Evolutionary conservation across 2,888 invertebrate genomes (phyloP).

Genomic region (Heliconius sara): DNA sequence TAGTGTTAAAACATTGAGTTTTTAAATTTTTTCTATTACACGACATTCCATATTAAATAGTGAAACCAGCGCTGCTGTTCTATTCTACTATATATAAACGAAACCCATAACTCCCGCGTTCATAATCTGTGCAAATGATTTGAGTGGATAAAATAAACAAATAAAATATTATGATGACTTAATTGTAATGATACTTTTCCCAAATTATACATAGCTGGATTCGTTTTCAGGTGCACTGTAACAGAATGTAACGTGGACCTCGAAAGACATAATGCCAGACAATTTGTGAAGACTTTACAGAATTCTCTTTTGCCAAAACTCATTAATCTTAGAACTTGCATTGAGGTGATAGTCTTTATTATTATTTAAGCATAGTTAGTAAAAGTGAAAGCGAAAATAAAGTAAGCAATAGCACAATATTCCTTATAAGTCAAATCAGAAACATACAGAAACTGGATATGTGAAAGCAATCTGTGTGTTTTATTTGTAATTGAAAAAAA

Average conservation of each 20-base stretch:
- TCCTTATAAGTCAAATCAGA: background rate
- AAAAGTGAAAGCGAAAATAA: background rate
- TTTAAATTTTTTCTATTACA: too few species aligned
- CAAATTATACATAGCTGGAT: background rate
- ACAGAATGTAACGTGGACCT: slow-evolving; percentile 90
- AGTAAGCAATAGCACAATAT: background rate
- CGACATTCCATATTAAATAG: too few species aligned
- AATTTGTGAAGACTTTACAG: slow-evolving; percentile 91
- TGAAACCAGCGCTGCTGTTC: too few species aligned
- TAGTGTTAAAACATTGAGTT: background rate
- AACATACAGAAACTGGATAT: background rate
- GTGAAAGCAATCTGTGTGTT: too few species aligned
- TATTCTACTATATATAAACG: background rate
- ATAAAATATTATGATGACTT: too few species aligned
- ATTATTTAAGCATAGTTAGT: background rate
- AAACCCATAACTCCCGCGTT: background rate
- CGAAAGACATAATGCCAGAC: slow-evolving; percentile 93
- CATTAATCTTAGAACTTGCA: slow-evolving; percentile 89
- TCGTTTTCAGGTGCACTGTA: slow-evolving; percentile 70
- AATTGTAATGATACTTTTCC: background rate
- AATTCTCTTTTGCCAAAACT: slow-evolving; percentile 90
- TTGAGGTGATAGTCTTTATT: slow-evolving; percentile 83
- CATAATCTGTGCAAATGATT: background rate
- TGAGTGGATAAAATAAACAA: too few species aligned
- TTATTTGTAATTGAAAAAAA: too few species aligned